Conservation (phyloP, 2,797 vertebrate species). For the Bovichtus variegatus region DNA sequence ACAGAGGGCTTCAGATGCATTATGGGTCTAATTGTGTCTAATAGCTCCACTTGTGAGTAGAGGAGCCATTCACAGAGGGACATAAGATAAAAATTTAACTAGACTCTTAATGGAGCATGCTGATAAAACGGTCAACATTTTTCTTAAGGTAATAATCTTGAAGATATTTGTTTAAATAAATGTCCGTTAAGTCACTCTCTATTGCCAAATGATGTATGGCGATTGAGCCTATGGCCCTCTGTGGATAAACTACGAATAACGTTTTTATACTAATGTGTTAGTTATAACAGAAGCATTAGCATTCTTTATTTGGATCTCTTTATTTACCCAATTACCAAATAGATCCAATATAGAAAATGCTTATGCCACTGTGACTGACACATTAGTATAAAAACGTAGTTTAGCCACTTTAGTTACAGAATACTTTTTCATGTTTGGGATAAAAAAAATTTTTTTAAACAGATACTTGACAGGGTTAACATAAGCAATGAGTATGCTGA, state of each 20-base stretch:
- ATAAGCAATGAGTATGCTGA: background rate
- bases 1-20: conserved; percentile 35
- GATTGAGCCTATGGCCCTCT: too few species aligned
- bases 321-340: background rate
- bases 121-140: background rate
- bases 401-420: background rate
- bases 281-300: too few species aligned
- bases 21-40: conserved; percentile 47
- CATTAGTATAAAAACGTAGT: background rate
- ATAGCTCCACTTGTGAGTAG: conserved; percentile 30
- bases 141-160: background rate
- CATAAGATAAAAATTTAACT: background rate
- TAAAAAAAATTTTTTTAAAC: too few species aligned
- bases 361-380: background rate
- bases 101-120: background rate
- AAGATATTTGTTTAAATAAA: too few species aligned
- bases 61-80: conserved; percentile 22
- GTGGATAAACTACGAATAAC: too few species aligned
- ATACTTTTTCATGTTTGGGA: background rate
- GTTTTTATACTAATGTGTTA: too few species aligned
- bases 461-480: background rate
- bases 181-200: too few species aligned
- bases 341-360: background rate
- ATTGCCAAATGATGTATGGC: too few species aligned
- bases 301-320: too few species aligned